Evolutionary conservation across 2,797 vertebrate genomes (phyloP), one percentile per base, ranked within the genome.

Genomic region (Emys orbicularis): DNA sequence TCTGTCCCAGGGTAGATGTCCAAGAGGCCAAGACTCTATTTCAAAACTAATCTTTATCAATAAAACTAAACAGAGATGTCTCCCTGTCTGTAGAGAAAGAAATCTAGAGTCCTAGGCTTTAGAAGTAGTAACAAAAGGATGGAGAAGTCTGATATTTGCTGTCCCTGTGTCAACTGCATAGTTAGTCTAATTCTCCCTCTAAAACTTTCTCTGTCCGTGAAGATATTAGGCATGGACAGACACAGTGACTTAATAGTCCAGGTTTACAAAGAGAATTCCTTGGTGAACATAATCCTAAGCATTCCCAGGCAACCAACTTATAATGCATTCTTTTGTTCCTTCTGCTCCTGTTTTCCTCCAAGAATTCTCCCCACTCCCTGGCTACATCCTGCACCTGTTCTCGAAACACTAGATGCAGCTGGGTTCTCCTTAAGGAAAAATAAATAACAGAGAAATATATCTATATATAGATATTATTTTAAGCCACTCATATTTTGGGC

Each of bases 341-440:
- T 37, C n/a, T 72, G 65, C 37, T 72, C 29, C 16, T 65, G 18
- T 72, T 41, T 72, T 37, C n/a, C n/a, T 23, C 65, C n/a, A n/a
- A 72, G 18, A 37, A 41, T 41, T 41, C 65, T 72, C 37, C 2
- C 83, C 81, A 37, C 29, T 54, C 31, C 3, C 19, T 81, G 54
- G 29, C 5, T 53, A 19, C 21, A 1, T 6, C 59, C 47, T 1
- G 4, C 31, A 12, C 18, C 4, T 52, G 7, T 47, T 54, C 77
- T 23, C 9, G 3, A 34, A 10, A 56, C 2, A 2, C 19, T 18
- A 74, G 88, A 72, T n/a, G 85, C 16, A 1, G 1, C 7, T 0
- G 18, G 9, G 54, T 87, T 92, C 50, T 86, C 65, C 81, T 82
- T 79, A 12, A 59, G 79, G 53, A 9, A 19, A 86, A 49, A 76